Evolutionary conservation across 2,113 vertebrate species (phyloP).

Genomic region (Crotalus tigris): DNA sequence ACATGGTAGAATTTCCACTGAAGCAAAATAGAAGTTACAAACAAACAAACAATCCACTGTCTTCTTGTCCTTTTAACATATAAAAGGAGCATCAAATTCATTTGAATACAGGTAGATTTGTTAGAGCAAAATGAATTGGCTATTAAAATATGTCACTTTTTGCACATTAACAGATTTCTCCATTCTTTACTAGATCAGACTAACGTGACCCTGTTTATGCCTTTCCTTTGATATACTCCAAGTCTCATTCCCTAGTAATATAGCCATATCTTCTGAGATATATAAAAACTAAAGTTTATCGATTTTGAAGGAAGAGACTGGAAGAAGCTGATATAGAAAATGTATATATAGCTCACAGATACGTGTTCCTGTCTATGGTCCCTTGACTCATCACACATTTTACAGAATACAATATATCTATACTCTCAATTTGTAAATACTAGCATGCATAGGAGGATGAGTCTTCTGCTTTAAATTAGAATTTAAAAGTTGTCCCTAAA

Average conservation of each 20-base stretch:
- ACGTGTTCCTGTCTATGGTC: constrained; percentile 15
- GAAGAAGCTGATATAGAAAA: not conserved
- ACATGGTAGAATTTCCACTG: not conserved
- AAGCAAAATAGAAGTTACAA: not conserved
- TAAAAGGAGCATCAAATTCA: not conserved
- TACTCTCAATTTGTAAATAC: not conserved
- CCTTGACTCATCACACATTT: constrained; percentile 33
- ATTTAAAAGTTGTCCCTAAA: not conserved
- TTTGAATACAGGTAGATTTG: not conserved
- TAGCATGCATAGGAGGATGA: not conserved
- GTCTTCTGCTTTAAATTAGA: not conserved
- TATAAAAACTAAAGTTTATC: not conserved
- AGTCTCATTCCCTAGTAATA: not conserved
- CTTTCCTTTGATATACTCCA: not conserved
- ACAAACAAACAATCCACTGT: not conserved
- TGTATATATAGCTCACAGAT: not conserved
- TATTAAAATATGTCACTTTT: not conserved
- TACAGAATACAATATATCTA: not conserved
- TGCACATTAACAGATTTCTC: not conserved
- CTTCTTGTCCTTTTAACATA: not conserved
- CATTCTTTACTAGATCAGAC: not conserved
- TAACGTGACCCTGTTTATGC: not conserved
- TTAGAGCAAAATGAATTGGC: not conserved
- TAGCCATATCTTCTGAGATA: not conserved
- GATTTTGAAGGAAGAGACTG: not conserved